Evolutionary conservation across 2,113 vertebrate genomes (phyloP).

Genomic region (Python bivittatus): DNA sequence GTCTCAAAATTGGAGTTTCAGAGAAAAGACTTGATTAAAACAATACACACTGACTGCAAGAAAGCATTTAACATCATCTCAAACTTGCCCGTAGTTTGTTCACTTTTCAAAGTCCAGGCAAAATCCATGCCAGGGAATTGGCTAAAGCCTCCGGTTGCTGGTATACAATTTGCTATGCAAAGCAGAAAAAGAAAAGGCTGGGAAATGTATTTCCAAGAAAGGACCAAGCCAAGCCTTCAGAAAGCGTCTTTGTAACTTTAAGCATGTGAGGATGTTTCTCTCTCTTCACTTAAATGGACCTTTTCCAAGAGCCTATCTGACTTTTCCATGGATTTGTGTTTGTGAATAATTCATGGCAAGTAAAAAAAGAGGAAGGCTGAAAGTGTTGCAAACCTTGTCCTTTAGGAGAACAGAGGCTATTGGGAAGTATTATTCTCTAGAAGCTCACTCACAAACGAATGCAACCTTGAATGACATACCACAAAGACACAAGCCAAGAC

Average conservation of each 20-base stretch:
- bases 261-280: neutral
- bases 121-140: neutral
- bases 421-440: slow-evolving; percentile 52
- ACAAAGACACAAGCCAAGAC: slow-evolving; percentile 70
- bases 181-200: neutral
- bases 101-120: neutral
- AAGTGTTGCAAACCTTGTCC: slow-evolving; percentile 69
- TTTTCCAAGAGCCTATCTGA: slow-evolving; percentile 40
- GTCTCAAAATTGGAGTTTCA: neutral
- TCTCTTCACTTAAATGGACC: slow-evolving; percentile 41
- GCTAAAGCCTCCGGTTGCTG: neutral
- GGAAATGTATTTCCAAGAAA: neutral
- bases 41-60: neutral
- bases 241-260: slow-evolving; percentile 32
- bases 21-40: neutral
- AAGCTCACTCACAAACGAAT: slow-evolving; percentile 79
- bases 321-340: slow-evolving; percentile 60
- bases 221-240: slow-evolving; percentile 13
- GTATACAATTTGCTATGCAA: neutral
- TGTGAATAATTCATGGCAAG: slow-evolving; percentile 62
- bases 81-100: slow-evolving; percentile 3
- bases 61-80: neutral
- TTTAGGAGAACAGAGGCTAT: slow-evolving; percentile 60
- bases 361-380: slow-evolving; percentile 50
- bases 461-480: slow-evolving; percentile 70